These are phyloP conservation scores for Microctonus hyperodae DNA, from an alignment of 2,888 invertebrate species.

Conservation along the genomic window DNA sequence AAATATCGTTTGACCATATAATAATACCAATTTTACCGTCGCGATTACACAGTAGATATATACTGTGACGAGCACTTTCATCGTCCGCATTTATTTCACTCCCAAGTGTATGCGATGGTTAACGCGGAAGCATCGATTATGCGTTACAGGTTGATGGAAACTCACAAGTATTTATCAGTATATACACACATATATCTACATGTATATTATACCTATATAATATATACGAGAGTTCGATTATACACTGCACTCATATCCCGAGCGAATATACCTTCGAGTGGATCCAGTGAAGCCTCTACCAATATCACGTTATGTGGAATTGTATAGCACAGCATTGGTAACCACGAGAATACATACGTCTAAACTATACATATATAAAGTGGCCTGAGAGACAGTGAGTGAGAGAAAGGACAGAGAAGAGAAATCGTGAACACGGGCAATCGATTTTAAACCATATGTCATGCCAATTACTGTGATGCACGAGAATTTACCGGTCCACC, in stretches of 20 bases:
- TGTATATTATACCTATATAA: constrained; percentile 30
- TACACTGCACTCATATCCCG: too few relatives aligned
- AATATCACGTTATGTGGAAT: constrained; percentile 16
- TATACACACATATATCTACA: too few relatives aligned
- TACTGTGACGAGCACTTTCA: constrained; percentile 7
- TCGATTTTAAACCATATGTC: background rate
- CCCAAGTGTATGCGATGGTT: constrained; percentile 27
- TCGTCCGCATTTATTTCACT: constrained; percentile 28
- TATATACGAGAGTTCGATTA: constrained; percentile 18
- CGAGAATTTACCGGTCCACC: background rate
- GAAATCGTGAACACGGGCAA: background rate
- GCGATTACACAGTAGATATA: too few relatives aligned
- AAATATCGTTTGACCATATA: background rate
- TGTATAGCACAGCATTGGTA: constrained; percentile 11
- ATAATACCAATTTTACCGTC: background rate
- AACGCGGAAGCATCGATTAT: constrained; percentile 37
- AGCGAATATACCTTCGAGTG: too few relatives aligned
- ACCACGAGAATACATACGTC: constrained; percentile 10
- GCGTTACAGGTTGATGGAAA: constrained; percentile 30
- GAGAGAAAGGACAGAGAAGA: background rate
- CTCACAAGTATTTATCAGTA: too few relatives aligned
- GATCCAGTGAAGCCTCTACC: constrained; percentile 22
- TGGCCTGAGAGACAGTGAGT: background rate
- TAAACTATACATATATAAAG: too few relatives aligned
- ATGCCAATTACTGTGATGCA: background rate